Evolutionary conservation across 2,888 invertebrate genomes (phyloP).

Genomic region (Xylophagus ater): DNA sequence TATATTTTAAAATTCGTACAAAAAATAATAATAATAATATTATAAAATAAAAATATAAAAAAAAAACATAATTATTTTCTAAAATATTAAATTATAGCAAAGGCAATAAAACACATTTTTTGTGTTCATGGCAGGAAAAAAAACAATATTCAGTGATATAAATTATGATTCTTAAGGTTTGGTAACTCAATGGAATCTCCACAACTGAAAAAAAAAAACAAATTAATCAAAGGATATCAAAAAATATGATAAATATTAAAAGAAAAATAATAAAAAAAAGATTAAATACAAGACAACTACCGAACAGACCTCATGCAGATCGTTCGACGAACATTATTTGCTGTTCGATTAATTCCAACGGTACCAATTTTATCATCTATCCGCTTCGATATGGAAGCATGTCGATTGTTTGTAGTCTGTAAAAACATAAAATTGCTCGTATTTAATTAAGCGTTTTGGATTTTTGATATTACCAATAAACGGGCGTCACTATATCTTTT

Average conservation of each 20-base stretch:
- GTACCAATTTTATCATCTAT: no score
- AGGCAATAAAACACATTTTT: no score
- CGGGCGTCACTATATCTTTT: no score
- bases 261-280: background rate
- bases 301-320: conserved; percentile 16
- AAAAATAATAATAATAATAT: conserved; percentile 6
- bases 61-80: conserved; percentile 1
- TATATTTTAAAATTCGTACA: conserved; percentile 5
- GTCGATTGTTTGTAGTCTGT: conserved; percentile 33
- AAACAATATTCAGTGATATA: no score
- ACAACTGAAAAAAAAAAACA: conserved; percentile 13
- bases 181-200: conserved; percentile 15
- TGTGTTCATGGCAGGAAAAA: no score
- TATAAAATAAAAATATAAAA: conserved; percentile 4
- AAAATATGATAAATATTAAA: background rate
- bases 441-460: conserved; percentile 19
- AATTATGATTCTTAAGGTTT: conserved; percentile 14
- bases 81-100: conserved; percentile 1
- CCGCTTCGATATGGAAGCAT: conserved; percentile 32
- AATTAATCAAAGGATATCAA: no score
- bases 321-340: conserved; percentile 8
- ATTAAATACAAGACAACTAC: background rate
- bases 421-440: conserved; percentile 1
- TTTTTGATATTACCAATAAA: no score
- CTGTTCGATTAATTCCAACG: background rate